Evolutionary conservation across 2,797 vertebrate genomes (phyloP).

Genomic region (Melanotaenia parkinsoni): DNA sequence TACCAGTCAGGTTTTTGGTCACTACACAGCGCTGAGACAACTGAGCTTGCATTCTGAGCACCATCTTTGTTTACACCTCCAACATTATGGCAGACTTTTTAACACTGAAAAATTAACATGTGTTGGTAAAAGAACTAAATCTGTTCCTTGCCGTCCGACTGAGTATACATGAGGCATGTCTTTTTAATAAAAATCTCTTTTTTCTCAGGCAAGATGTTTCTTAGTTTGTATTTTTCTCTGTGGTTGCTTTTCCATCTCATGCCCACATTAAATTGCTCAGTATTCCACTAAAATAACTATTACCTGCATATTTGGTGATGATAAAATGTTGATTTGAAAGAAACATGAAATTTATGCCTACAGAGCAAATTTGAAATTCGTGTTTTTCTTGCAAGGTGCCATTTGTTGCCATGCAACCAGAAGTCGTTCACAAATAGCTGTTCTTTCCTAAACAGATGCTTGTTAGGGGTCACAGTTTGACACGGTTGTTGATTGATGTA

Average conservation of each 20-base stretch:
- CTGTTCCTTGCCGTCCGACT: background rate
- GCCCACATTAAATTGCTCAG: background rate
- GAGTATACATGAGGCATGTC: background rate
- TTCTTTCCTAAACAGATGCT: background rate
- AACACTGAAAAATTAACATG: background rate
- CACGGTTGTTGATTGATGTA: background rate
- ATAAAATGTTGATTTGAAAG: background rate
- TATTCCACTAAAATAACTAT: background rate
- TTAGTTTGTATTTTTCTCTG: background rate
- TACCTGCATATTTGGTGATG: background rate
- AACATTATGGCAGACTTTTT: background rate
- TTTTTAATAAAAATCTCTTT: background rate
- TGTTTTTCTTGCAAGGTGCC: background rate
- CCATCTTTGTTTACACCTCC: background rate
- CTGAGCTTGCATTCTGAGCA: background rate
- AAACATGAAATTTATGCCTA: background rate
- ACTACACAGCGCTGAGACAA: no score
- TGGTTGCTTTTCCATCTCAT: background rate
- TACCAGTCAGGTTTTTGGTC: no score
- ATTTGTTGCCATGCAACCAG: slow-evolving; percentile 7
- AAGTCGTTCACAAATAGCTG: background rate
- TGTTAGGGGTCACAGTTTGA: background rate
- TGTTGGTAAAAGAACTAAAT: background rate
- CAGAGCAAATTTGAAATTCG: background rate
- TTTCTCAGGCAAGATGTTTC: background rate